Evolutionary conservation across 1,140 invertebrate species (phyloP).

Genomic region (Drosophila miranda): DNA sequence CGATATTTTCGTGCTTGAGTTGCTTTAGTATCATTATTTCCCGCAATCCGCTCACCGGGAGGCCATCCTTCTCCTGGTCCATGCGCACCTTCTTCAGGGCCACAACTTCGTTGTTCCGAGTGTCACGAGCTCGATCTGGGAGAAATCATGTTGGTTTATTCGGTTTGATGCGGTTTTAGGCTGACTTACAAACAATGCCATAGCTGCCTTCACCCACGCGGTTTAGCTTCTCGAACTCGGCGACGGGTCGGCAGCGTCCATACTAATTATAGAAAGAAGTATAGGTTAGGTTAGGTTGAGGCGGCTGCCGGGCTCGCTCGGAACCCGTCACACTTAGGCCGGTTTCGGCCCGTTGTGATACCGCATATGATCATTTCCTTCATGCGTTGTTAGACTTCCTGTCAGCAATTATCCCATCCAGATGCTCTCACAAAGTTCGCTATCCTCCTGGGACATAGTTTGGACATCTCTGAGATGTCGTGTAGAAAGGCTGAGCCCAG

Average conservation of each 20-base stretch:
- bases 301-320: too few relatives aligned
- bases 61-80: constrained; percentile 96
- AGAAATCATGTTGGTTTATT: constrained; percentile 3
- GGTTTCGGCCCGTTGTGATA: too few relatives aligned
- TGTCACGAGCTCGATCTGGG: constrained; percentile 94
- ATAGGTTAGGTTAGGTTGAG: too few relatives aligned
- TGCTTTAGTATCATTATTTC: constrained; percentile 96
- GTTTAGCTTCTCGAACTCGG: constrained; percentile 98
- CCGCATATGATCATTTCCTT: too few relatives aligned
- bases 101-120: constrained; percentile 93
- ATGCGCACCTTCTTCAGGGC: constrained; percentile 98
- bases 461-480: too few relatives aligned
- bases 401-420: too few relatives aligned
- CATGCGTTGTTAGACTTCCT: too few relatives aligned
- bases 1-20: constrained; percentile 97
- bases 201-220: constrained; percentile 99
- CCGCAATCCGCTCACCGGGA: constrained; percentile 94
- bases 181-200: constrained; percentile 96
- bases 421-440: too few relatives aligned
- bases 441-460: too few relatives aligned
- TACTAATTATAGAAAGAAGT: constrained; percentile 84
- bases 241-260: constrained; percentile 95
- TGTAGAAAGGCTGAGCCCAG: too few relatives aligned
- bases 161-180: not conserved
- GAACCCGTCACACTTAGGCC: too few relatives aligned